Base-by-base conservation (phyloP, 2,888 invertebrate species). In the Galerucella nymphaeae region DNA sequence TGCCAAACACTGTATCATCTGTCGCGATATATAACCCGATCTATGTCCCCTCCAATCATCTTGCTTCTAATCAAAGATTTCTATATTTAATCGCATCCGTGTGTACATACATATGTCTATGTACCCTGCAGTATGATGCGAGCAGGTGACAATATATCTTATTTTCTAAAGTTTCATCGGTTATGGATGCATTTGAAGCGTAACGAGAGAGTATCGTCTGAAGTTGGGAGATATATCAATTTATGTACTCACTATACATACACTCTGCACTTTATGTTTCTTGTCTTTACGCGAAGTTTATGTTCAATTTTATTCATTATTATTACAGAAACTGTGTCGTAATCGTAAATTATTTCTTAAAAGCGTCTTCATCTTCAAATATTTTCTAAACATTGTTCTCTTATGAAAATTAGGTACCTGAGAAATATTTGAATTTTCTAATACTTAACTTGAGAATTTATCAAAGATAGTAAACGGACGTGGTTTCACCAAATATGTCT, bases 41-140 rank as follows among this genome's bases (percentile, higher is more conserved):
- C 70, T 61, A 75, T 77, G 81, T 81, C 81, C 75, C 78, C 76
- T 78, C 81, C 82, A 82, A 82, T 82, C 81, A 79, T 80, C 81
- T 80, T 76, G 75, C 78, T 78, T 82, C 83, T 83, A 83, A 83
- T 83, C 83, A 83, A 82, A 82, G 82, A 81, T 79, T 81, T 80
- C 82, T 82, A 82, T 78, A 81, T 82, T 77, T 81, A 79, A 78
- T 79, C 76, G 66, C 71, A 48, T 67, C 73, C 61, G 66, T 38
- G 71, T 50, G 63, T 48, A 45, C 23, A 45, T 48, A 45, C 23
- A 45, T 58, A 63, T 58, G 68, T 62, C 38, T 62, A 42, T 62
- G 41, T 18, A 62, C 42, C 30, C 42, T n/a, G n/a, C n/a, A 18
- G 68, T 72, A 69, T 50, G 69, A 71, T 61, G 53, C 65, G 61